A percentile compares a stretch with the other conserved stretches of the same genome.
phyloP scores from a whole-genome alignment of 2,888 invertebrate species.

The Pachycephus smyrnensis region DNA sequence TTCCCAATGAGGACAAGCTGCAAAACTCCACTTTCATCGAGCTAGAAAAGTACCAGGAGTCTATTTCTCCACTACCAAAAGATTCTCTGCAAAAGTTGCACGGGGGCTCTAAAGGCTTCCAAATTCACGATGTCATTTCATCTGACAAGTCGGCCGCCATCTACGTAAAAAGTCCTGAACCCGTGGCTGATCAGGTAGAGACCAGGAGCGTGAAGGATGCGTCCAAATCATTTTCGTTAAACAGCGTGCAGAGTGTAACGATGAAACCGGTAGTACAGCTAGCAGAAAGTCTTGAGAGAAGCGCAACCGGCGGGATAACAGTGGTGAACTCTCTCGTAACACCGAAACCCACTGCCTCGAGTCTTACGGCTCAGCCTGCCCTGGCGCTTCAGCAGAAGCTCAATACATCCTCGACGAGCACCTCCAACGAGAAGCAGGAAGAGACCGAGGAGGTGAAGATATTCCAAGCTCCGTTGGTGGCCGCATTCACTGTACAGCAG shows the following conservation, averaged over 20 bases:
- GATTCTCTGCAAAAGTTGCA: not conserved
- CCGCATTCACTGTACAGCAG: slow-evolving; percentile 88
- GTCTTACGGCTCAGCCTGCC: slow-evolving; percentile 16
- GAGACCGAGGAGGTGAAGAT: slow-evolving; percentile 78
- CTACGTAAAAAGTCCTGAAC: slow-evolving; percentile 37
- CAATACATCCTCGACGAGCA: slow-evolving; percentile 15
- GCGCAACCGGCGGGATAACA: slow-evolving; percentile 54
- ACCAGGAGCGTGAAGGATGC: slow-evolving; percentile 33
- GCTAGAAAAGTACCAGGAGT: slow-evolving; percentile 44
- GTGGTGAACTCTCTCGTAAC: slow-evolving; percentile 48
- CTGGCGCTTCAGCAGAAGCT: slow-evolving; percentile 2
- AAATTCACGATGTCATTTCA: slow-evolving; percentile 40
- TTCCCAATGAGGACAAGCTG: slow-evolving; percentile 58
- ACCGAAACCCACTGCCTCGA: slow-evolving; percentile 52
- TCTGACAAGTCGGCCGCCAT: slow-evolving; percentile 38
- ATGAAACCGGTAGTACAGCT: slow-evolving; percentile 36
- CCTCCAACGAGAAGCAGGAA: slow-evolving; percentile 69
- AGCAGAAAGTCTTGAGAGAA: slow-evolving; percentile 48
- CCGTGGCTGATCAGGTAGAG: slow-evolving; percentile 35
- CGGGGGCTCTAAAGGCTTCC: slow-evolving; percentile 31
- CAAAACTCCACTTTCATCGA: slow-evolving; percentile 61
- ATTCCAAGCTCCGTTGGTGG: slow-evolving; percentile 83
- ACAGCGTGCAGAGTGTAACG: slow-evolving; percentile 36
- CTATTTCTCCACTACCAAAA: slow-evolving; percentile 18
- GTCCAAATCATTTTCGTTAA: not conserved